Evolutionary conservation across 2,797 vertebrate genomes (phyloP), one percentile per base, ranked within the genome.

Genomic region (Ptychobarbus kaznakovi): DNA sequence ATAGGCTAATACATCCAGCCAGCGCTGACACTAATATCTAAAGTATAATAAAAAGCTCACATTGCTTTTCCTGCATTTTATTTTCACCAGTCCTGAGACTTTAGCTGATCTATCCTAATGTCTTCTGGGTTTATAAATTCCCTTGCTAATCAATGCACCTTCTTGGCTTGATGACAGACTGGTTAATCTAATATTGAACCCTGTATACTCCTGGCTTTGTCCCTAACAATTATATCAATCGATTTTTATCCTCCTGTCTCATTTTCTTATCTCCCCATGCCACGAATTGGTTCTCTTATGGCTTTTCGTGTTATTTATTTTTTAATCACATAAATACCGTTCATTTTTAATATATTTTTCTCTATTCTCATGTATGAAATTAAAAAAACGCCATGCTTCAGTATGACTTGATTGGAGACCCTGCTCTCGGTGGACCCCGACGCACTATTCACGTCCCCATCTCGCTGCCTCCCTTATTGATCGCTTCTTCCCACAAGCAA

Each of bases 401-500:
- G 20, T 46, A 28, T 70, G 82, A 82, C 56, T 58, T 11, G 38
- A 84, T 80, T 49, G 40, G 28, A 70, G 32, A 83, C 32, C 78
- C 38, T 66, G 15, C n/a, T 51, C 56, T 77, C 42, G 10, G 16
- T 38, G 28, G 81, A 78, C 51, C 42, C 44, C 68, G 56, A 69
- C 32, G 72, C 70, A 74, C 42, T 65, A 65, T 56, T 81, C 65
- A 72, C 83, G 74, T 73, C 46, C 44, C 22, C 46, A 61, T 88
- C 44, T 85, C 38, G 28, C 80, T 46, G 20, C 69, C 40, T 80
- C 38, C 16, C 53, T 76, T 87, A 87, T 89, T 58, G 76, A 86
- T 86, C 80, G 61, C 44, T 44, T 75, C 46, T 81, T 82, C 53
- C 53, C 53, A 70, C 68, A 74, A 80, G 75, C 85, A 68, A 51